Evolutionary conservation across 2,888 invertebrate species (phyloP).

Genomic region (Cyclophora albipunctata): DNA sequence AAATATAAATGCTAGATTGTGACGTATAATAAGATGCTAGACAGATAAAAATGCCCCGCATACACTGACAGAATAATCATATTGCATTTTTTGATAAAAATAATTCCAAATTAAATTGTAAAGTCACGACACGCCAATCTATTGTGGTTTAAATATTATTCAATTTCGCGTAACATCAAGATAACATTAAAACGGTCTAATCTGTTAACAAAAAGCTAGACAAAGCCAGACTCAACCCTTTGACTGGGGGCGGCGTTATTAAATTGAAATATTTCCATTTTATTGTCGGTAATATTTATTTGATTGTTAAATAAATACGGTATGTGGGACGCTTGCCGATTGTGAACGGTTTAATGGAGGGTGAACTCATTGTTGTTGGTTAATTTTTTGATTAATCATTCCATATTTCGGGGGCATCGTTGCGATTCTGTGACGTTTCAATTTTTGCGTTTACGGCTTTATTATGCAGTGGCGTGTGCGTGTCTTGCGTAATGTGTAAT

Average conservation of each 20-base stretch:
- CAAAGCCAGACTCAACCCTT: constrained; percentile 62
- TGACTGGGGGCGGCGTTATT: constrained; percentile 56
- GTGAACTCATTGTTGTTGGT: constrained; percentile 63
- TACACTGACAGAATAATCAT: too few relatives aligned
- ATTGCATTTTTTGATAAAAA: constrained; percentile 12
- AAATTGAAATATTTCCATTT: constrained; percentile 75
- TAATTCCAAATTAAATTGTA: constrained; percentile 29
- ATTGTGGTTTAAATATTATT: constrained; percentile 54
- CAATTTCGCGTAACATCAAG: constrained; percentile 69
- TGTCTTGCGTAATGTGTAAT: constrained; percentile 7
- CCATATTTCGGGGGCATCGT: constrained; percentile 45
- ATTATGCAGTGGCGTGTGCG: constrained; percentile 22
- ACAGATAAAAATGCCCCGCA: too few relatives aligned
- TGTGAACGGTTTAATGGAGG: constrained; percentile 63
- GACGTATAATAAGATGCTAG: too few relatives aligned
- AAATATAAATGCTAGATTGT: too few relatives aligned
- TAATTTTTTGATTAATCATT: constrained; percentile 76
- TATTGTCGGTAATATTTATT: constrained; percentile 74
- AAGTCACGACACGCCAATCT: constrained; percentile 34
- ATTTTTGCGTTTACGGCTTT: constrained; percentile 29
- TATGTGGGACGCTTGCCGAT: constrained; percentile 68
- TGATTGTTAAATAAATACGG: constrained; percentile 74
- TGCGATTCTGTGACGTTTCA: constrained; percentile 53
- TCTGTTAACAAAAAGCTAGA: constrained; percentile 50
- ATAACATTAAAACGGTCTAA: constrained; percentile 46